These are phyloP conservation scores for Halcyon leucocephala DNA, from an alignment of 2,797 vertebrate genomes.

Conservation along the genomic window DNA sequence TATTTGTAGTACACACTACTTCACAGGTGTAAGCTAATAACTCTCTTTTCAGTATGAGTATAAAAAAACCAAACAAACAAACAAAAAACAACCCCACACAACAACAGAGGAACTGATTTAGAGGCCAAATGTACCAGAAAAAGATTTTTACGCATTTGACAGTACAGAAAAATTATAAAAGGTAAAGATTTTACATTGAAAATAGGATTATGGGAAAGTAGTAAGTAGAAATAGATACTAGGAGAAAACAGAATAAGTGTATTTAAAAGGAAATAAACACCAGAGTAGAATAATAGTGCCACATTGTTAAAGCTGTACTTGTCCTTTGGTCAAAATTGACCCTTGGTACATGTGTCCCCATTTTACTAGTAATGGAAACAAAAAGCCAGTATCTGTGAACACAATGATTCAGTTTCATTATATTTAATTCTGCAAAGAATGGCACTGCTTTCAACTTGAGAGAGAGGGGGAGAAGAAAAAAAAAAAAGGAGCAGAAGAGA, in stretches of 20 bases:
- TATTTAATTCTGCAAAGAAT: neutral
- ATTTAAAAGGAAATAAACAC: neutral
- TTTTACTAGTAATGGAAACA: neutral
- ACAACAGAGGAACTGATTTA: neutral
- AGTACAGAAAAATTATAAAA: neutral
- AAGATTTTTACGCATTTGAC: neutral
- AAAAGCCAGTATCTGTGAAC: neutral
- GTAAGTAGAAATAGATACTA: neutral
- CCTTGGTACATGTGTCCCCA: neutral
- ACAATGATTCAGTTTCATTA: neutral
- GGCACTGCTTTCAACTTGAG: neutral
- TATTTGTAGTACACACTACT: neutral
- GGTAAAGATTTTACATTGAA: neutral
- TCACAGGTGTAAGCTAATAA: slow-evolving; percentile 9
- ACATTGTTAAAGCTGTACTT: neutral
- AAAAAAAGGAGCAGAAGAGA: neutral
- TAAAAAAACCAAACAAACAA: too few species aligned
- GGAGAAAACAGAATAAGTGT: neutral
- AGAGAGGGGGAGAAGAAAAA: neutral
- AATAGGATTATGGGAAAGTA: neutral
- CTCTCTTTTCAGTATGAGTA: neutral
- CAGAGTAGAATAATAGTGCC: neutral
- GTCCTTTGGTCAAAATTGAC: neutral
- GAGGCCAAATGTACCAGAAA: neutral
- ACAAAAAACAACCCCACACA: too few species aligned